A percentile compares a stretch with the other conserved stretches of the same genome.
These are phyloP conservation scores for Alligator sinensis DNA, from an alignment of 2,113 vertebrate species.

Conservation along the genomic window DNA sequence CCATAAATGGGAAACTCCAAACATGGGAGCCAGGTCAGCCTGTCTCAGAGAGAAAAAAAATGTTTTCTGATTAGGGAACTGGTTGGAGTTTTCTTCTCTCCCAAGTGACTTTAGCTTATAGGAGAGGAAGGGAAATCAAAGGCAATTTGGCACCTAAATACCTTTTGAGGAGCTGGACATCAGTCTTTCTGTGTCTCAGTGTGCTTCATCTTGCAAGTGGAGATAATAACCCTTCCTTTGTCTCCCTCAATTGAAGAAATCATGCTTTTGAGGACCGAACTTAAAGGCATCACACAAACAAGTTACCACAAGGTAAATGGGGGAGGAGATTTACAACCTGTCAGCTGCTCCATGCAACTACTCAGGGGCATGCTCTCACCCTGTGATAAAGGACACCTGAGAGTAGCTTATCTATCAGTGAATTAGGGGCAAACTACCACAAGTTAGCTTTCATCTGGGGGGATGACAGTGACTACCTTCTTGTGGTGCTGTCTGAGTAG, in stretches of 20 bases:
- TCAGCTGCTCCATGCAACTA: too few relatives aligned
- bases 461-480: too few relatives aligned
- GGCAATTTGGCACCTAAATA: background rate
- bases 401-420: too few relatives aligned
- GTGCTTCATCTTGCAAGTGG: background rate
- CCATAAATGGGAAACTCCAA: background rate
- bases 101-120: background rate
- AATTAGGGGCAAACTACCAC: too few relatives aligned
- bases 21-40: background rate
- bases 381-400: too few relatives aligned
- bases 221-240: background rate
- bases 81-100: background rate
- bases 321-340: too few relatives aligned
- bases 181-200: background rate
- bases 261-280: too few relatives aligned
- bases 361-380: too few relatives aligned
- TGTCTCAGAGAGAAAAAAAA: background rate
- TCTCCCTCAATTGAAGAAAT: background rate
- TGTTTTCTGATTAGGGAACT: background rate
- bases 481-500: too few relatives aligned
- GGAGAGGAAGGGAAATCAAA: rapidly evolving
- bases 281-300: too few relatives aligned
- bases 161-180: background rate
- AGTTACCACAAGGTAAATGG: too few relatives aligned
- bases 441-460: too few relatives aligned